These are phyloP conservation scores for Escarpia spicata DNA, from an alignment of 2,888 invertebrate genomes.

Conservation along the genomic window DNA sequence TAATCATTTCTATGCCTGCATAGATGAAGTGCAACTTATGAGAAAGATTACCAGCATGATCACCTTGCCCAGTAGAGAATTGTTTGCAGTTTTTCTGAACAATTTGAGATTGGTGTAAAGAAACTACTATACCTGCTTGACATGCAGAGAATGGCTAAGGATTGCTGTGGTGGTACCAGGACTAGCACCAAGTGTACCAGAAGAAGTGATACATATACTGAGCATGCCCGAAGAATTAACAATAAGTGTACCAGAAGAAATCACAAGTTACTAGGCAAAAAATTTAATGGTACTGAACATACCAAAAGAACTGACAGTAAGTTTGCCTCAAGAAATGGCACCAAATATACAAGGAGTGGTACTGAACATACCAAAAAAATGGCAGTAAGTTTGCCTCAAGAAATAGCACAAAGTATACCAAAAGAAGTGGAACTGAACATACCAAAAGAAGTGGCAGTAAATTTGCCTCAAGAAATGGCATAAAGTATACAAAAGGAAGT, in stretches of 20 bases:
- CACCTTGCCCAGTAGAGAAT: neutral
- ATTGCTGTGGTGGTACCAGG: neutral
- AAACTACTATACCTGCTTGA: neutral
- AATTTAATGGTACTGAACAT: too few relatives aligned
- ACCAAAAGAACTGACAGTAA: too few relatives aligned
- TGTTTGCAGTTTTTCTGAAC: neutral
- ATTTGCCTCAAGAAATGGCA: neutral
- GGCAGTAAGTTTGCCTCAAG: neutral
- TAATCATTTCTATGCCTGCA: neutral
- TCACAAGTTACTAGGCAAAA: too few relatives aligned
- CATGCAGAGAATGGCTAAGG: neutral
- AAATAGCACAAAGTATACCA: neutral
- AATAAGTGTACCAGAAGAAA: too few relatives aligned
- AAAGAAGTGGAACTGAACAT: neutral
- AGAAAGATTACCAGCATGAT: neutral
- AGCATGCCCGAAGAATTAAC: too few relatives aligned
- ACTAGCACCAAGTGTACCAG: neutral
- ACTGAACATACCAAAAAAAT: neutral
- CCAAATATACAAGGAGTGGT: neutral
- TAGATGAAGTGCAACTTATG: slow-evolving; percentile 4
- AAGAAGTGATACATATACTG: neutral
- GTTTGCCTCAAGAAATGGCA: neutral
- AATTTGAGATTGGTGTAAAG: neutral
- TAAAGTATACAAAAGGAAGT: neutral
- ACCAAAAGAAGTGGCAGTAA: neutral